Evolutionary conservation across 2,888 invertebrate genomes (phyloP), one percentile per base, ranked within the genome.

Genomic region (Phortica magna): DNA sequence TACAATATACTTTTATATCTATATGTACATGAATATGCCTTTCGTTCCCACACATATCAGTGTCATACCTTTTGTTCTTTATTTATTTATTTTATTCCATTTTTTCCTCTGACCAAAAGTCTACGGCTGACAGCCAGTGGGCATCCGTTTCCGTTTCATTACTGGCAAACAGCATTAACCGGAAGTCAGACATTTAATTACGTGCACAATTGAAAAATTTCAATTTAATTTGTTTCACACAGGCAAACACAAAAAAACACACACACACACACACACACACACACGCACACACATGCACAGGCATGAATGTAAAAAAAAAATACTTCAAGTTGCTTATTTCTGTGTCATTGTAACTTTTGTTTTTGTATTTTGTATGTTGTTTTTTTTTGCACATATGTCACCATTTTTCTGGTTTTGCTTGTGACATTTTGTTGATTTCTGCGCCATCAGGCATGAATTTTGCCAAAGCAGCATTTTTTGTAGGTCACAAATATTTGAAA

Each of bases 131-230:
- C 67, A 31, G 73, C 41, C 31, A 57, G 72, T 48, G 43, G 53
- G 42, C 22, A 17, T 73, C 61, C 22, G 22, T 55, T 17, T 55
- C n/a, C 9, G 55, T 61, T 61, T 22, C 61, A 22, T 19, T 61
- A 19, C 61, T 22, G 19, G 17, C n/a, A 17, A 61, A 14, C 48
- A 48, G 71, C 19, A 71, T 17, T 48, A 61, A 74, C n/a, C 73
- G 79, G 74, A 81, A 78, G 81, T 78, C 77, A 79, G 71, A 81
- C 78, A 84, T 85, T 85, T 83, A 84, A 84, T 84, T 83, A 83
- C 82, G 76, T 70, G 64, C 76, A 73, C 77, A 73, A 74, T 55
- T 77, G 74, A 67, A 81, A 79, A 79, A 82, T 82, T 80, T 78
- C 70, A 76, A 74, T 68, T 75, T 75, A 70, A 75, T 59, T 70